These are phyloP conservation scores for Therioaphis trifolii DNA, from an alignment of 2,888 invertebrate species.

Conservation along the genomic window DNA sequence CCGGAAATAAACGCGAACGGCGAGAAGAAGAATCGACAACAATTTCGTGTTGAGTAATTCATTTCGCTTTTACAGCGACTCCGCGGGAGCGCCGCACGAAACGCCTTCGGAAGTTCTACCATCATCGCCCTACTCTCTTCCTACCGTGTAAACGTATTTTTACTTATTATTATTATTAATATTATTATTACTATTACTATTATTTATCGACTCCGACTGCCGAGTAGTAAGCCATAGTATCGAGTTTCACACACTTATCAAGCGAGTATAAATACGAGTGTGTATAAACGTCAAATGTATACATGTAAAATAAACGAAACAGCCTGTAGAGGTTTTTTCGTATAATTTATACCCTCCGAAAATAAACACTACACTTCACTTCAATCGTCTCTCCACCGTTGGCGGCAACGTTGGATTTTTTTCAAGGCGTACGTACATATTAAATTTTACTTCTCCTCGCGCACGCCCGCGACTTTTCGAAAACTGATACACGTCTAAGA, in stretches of 20 bases:
- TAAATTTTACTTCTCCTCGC: not conserved
- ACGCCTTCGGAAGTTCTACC: not conserved
- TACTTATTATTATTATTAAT: not conserved
- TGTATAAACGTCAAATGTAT: not conserved
- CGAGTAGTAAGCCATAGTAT: not conserved
- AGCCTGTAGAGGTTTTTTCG: constrained; percentile 19
- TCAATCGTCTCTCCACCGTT: not conserved
- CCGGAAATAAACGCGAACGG: constrained; percentile 4
- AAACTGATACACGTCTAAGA: no score
- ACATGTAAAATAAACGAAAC: not conserved
- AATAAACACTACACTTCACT: constrained; percentile 52
- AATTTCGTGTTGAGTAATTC: not conserved
- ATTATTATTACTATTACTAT: not conserved
- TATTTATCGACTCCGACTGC: constrained; percentile 3
- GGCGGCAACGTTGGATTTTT: not conserved
- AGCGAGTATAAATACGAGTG: not conserved
- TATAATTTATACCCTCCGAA: constrained; percentile 23
- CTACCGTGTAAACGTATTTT: not conserved
- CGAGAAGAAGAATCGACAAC: not conserved
- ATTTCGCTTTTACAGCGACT: not conserved
- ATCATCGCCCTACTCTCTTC: not conserved
- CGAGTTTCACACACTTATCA: constrained; percentile 27
- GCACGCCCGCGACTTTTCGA: no score
- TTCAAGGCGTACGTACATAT: not conserved
- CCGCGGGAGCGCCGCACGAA: not conserved